Conservation (phyloP, 1,140 invertebrate species). For the Trichogramma pretiosum region DNA sequence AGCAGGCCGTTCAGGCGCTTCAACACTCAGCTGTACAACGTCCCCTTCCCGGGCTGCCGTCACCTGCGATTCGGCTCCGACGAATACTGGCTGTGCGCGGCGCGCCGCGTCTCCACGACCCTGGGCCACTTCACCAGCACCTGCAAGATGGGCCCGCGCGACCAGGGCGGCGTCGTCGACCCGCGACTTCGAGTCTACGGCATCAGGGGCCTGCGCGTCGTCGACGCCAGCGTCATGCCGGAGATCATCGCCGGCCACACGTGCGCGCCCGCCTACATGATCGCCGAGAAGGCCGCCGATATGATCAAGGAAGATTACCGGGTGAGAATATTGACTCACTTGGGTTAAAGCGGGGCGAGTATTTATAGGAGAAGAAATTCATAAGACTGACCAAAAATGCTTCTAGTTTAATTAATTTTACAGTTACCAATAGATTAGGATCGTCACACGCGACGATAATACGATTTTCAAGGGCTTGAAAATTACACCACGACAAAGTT, state of each 20-base stretch:
- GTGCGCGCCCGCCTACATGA: conserved; percentile 44
- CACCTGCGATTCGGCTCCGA: conserved; percentile 52
- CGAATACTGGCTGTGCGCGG: conserved; percentile 66
- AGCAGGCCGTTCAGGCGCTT: conserved; percentile 50
- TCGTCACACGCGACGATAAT: too few species aligned
- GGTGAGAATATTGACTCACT: too few species aligned
- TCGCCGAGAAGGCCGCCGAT: conserved; percentile 46
- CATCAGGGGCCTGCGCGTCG: conserved; percentile 39
- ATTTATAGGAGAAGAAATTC: too few species aligned
- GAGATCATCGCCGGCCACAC: conserved; percentile 43
- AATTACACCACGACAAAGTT: too few species aligned
- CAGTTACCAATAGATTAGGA: too few species aligned
- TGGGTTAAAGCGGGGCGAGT: too few species aligned
- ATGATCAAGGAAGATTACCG: conserved; percentile 46
- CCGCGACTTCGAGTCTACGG: conserved; percentile 41
- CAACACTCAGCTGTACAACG: conserved; percentile 53
- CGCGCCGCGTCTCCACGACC: conserved; percentile 58
- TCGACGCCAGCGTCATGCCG: conserved; percentile 47
- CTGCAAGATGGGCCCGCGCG: conserved; percentile 48
- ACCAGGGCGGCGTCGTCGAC: conserved; percentile 40
- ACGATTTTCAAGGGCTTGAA: too few species aligned
- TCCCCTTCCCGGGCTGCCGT: conserved; percentile 60
- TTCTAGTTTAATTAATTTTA: too few species aligned
- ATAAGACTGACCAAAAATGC: too few species aligned
- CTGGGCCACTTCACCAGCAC: conserved; percentile 67